Evolutionary conservation across 2,113 vertebrate genomes (phyloP).

Genomic region (Gorilla gorilla): DNA sequence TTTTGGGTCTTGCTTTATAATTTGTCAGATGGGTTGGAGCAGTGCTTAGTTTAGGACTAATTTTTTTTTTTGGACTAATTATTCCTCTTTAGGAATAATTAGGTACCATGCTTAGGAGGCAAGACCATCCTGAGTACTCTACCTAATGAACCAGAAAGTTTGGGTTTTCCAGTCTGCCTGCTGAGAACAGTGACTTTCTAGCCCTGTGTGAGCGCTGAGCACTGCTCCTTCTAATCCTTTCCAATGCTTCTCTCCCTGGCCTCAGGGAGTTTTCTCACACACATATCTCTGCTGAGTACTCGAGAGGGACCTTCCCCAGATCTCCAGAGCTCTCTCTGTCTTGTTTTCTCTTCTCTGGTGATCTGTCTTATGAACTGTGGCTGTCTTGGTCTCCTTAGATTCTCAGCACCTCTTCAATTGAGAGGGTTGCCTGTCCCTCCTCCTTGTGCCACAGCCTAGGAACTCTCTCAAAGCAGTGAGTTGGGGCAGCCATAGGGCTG

Average conservation of each 20-base stretch:
- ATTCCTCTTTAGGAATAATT: background rate
- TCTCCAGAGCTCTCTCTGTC: background rate
- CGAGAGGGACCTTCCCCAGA: background rate
- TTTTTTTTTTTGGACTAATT: background rate
- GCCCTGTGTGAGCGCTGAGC: background rate
- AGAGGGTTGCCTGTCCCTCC: background rate
- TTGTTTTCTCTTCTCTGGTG: background rate
- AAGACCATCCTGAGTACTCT: background rate
- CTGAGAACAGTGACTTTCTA: too few species aligned
- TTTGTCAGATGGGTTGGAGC: background rate
- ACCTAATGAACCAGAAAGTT: background rate
- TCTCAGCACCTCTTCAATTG: background rate
- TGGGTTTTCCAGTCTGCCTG: background rate
- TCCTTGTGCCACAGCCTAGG: background rate
- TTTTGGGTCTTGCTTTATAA: background rate
- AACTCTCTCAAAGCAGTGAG: background rate
- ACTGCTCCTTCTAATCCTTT: background rate
- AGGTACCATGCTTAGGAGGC: background rate
- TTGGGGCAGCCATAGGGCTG: fast-evolving
- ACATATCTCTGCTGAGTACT: background rate
- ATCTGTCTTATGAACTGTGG: background rate
- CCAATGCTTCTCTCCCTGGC: background rate
- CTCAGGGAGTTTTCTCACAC: background rate
- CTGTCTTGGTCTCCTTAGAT: background rate
- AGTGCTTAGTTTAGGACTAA: background rate